phyloP scores from a whole-genome alignment of 2,797 vertebrate species.

The Tragopan temminckii region DNA sequence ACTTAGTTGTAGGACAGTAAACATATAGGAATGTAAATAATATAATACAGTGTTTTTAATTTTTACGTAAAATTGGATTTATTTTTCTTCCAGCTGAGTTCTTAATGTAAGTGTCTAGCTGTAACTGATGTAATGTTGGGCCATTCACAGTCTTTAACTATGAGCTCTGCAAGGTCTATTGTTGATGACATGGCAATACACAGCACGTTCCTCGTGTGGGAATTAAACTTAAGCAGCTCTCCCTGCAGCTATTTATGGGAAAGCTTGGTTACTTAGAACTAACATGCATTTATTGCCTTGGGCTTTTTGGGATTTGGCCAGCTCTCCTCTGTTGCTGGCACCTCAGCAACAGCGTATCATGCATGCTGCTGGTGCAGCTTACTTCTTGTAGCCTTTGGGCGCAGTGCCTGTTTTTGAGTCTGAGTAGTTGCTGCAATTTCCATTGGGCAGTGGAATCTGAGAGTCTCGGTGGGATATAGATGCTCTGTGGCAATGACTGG shows the following conservation, averaged over 20 bases:
- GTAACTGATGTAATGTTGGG: not conserved
- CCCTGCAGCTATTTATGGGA: not conserved
- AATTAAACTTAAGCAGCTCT: not conserved
- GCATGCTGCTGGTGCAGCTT: not conserved
- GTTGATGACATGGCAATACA: not conserved
- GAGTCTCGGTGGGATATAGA: not conserved
- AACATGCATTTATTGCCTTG: not conserved
- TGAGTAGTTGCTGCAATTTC: not conserved
- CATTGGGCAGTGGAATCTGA: not conserved
- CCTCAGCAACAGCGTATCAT: not conserved
- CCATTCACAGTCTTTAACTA: not conserved
- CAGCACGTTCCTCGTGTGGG: not conserved
- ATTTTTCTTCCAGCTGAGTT: not conserved
- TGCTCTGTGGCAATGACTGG: not conserved
- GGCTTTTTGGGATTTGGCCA: not conserved
- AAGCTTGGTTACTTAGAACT: not conserved
- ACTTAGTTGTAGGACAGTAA: not conserved
- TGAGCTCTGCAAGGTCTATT: not conserved
- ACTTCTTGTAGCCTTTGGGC: not conserved
- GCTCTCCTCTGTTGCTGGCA: not conserved
- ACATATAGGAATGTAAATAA: not conserved
- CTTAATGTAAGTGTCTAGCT: not conserved
- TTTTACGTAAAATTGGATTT: not conserved
- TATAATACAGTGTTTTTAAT: not conserved
- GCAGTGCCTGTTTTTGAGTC: not conserved